Conservation (phyloP, 2,797 vertebrate species). For the Clarias pachynema region DNA sequence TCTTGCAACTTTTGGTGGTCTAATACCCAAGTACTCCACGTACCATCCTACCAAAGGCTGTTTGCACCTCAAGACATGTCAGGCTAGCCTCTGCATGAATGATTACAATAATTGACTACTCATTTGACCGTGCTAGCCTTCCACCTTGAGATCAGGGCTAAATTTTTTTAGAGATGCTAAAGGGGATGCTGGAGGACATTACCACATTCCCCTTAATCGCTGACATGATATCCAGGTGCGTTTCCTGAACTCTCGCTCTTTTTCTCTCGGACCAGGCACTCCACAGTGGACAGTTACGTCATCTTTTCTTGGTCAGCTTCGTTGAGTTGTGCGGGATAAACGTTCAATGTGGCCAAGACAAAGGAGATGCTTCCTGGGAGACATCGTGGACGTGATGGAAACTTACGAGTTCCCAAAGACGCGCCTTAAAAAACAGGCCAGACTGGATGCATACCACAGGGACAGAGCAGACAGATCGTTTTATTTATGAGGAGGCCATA, state of each 20-base stretch:
- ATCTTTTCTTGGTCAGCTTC: background rate
- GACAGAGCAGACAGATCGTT: background rate
- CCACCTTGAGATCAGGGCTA: background rate
- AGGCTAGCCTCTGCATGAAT: background rate
- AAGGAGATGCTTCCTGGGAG: background rate
- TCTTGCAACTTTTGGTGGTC: background rate
- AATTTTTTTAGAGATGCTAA: background rate
- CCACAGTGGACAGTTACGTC: background rate
- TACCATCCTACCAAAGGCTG: too few relatives aligned
- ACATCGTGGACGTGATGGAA: background rate
- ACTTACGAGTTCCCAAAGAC: background rate
- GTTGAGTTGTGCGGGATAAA: background rate
- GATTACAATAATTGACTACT: background rate
- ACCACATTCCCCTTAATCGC: background rate
- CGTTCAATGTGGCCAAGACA: background rate
- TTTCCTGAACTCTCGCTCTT: background rate
- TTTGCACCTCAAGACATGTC: background rate
- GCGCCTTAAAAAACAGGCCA: too few relatives aligned
- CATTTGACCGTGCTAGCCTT: background rate
- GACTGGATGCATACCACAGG: background rate
- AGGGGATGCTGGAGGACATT: background rate
- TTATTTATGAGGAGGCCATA: too few relatives aligned
- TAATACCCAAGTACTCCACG: background rate
- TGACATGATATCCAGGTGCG: background rate
- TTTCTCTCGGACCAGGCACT: background rate